A percentile compares a stretch with the other conserved stretches of the same genome.
phyloP scores from a whole-genome alignment of 2,797 vertebrate species.

The Pangasius macronema region DNA sequence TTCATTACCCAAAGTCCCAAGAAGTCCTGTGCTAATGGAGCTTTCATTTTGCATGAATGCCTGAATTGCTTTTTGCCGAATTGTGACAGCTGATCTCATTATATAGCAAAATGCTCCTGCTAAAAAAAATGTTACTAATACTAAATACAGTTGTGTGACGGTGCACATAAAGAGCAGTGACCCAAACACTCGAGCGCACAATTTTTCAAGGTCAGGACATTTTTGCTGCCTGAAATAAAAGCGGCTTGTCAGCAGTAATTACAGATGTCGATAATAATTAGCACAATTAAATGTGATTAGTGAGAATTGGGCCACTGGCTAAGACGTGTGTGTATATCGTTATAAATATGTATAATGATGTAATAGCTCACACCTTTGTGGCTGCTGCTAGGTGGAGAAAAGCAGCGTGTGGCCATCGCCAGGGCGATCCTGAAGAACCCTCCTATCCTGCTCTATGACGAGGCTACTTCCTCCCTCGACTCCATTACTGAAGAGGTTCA shows the following conservation, averaged over 20 bases:
- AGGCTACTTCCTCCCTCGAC: constrained; percentile 98
- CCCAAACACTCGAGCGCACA: background rate
- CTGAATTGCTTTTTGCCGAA: background rate
- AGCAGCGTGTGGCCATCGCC: constrained; percentile 95
- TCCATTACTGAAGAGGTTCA: constrained; percentile 97
- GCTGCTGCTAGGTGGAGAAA: constrained; percentile 88
- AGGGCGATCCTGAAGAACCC: constrained; percentile 96
- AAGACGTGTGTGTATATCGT: background rate
- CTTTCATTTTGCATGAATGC: background rate
- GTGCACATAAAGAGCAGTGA: background rate
- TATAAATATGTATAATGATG: constrained; percentile 2
- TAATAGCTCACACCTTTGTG: background rate
- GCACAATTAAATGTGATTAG: constrained; percentile 7
- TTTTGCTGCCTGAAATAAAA: constrained; percentile 18
- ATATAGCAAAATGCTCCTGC: background rate
- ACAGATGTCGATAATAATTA: constrained; percentile 30
- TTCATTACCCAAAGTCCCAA: background rate
- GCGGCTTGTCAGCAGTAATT: constrained; percentile 20
- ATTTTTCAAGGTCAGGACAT: background rate
- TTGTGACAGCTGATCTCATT: constrained; percentile 6
- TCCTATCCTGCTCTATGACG: constrained; percentile 91
- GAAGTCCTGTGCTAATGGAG: background rate
- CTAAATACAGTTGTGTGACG: background rate
- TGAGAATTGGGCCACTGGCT: background rate
- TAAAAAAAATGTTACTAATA: background rate